Evolutionary conservation across 2,888 invertebrate genomes (phyloP).

Genomic region (Clanis bilineata): DNA sequence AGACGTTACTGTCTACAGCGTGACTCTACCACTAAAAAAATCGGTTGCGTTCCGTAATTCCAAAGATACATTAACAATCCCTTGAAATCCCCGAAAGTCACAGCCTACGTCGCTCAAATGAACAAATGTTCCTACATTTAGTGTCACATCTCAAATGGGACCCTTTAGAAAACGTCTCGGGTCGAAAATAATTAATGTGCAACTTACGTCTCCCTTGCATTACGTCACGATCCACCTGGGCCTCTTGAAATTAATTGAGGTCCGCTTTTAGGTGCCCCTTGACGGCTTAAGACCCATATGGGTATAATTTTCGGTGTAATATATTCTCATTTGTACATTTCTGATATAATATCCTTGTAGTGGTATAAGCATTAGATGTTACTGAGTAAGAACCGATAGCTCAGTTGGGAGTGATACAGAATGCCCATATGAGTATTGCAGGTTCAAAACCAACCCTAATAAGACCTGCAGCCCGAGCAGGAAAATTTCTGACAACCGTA

Average conservation of each 20-base stretch:
- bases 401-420: no score
- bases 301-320: background rate
- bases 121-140: constrained; percentile 2
- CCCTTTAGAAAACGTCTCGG: constrained; percentile 2
- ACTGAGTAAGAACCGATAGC: no score
- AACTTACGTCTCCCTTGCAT: constrained; percentile 16
- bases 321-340: constrained; percentile 16
- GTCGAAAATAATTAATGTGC: constrained; percentile 18
- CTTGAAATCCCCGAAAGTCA: background rate
- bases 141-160: constrained; percentile 5
- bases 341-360: no score
- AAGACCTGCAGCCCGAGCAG: no score
- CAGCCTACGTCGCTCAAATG: background rate
- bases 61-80: background rate
- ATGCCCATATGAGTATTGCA: no score
- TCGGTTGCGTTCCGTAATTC: no score
- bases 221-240: constrained; percentile 16
- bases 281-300: constrained; percentile 13
- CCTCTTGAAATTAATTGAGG: constrained; percentile 17
- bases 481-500: no score
- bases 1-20: no score
- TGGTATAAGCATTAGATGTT: no score
- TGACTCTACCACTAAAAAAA: no score
- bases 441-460: no score
- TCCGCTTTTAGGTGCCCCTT: constrained; percentile 7